phyloP scores from a whole-genome alignment of 2,888 invertebrate species.

The Polyploca ridens region DNA sequence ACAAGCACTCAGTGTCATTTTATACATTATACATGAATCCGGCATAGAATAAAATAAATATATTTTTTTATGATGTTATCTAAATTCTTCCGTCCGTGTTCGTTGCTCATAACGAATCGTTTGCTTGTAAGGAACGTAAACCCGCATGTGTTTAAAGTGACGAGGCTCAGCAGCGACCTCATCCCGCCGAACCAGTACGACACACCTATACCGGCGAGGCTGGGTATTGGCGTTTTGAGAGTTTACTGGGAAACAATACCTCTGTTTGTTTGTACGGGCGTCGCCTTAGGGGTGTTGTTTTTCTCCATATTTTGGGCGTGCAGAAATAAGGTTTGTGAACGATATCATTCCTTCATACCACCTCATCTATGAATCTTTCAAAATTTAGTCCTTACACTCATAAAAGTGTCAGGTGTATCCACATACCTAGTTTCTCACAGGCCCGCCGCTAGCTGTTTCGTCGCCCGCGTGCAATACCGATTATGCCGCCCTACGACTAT shows the following conservation, averaged over 20 bases:
- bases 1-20: neutral
- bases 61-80: constrained; percentile 43
- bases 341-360: neutral
- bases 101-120: neutral
- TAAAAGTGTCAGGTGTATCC: too few species aligned
- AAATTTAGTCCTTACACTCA: too few species aligned
- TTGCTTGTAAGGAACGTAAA: constrained; percentile 14
- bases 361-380: too few species aligned
- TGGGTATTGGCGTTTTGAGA: constrained; percentile 43
- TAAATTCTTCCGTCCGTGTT: constrained; percentile 48
- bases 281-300: constrained; percentile 38
- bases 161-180: constrained; percentile 27
- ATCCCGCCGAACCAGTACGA: constrained; percentile 71
- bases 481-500: too few species aligned
- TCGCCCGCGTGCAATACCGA: too few species aligned
- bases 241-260: constrained; percentile 71
- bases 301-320: constrained; percentile 48
- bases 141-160: neutral
- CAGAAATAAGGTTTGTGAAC: constrained; percentile 57
- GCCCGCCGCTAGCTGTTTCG: too few species aligned
- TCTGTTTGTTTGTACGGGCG: constrained; percentile 47
- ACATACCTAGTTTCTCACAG: too few species aligned
- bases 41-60: too few species aligned
- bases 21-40: too few species aligned
- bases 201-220: constrained; percentile 46